Evolutionary conservation across 2,888 invertebrate species (phyloP), one percentile per base, ranked within the genome.

Genomic region (Scelioninae gen. 2): DNA sequence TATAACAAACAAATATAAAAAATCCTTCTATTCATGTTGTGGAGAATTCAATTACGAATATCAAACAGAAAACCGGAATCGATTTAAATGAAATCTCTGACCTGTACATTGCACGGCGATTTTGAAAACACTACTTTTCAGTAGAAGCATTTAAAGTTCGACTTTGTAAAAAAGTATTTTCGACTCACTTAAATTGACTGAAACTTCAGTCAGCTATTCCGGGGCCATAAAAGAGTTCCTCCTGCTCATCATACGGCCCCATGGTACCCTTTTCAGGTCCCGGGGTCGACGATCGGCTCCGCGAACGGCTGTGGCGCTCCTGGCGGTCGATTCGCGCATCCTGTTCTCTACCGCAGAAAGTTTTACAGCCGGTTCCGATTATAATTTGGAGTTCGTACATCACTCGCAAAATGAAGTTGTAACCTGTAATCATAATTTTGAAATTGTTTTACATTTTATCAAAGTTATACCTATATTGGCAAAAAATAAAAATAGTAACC

Each of bases 401-500:
- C n/a, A 33, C 45, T 48, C 33, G 35, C 37, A 60, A 33, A 48
- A 43, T 43, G 43, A 57, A 57, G 43, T 57, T 43, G 31, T 43
- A 57, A 43, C 41, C 55, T 55, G 41, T 55, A 55, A 55, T 48
- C 48, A 28, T 50, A 50, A 50, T 50, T 57, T 57, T 28, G 18
- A 22, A 53, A 22, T 57, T 57, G n/a, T 35, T 55, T 57, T 28
- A 57, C 31, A 57, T 57, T 41, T 41, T 41, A 11, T 53, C 13
- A 37, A 19, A 6, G 22, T 53, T 53, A 53, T 53, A 53, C 53
- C 53, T n/a, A 15, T 57, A 43, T 57, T 15, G 16, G 28, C 37
- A 43, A 57, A 31, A 57, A 57, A 57, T 57, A 50, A 50, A 28
- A 61, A 50, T 61, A 52, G 25, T 33, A 55, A 41, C 50, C 67